Evolutionary conservation across 2,888 invertebrate genomes (phyloP).

Genomic region (Caenorhabditis japonica): DNA sequence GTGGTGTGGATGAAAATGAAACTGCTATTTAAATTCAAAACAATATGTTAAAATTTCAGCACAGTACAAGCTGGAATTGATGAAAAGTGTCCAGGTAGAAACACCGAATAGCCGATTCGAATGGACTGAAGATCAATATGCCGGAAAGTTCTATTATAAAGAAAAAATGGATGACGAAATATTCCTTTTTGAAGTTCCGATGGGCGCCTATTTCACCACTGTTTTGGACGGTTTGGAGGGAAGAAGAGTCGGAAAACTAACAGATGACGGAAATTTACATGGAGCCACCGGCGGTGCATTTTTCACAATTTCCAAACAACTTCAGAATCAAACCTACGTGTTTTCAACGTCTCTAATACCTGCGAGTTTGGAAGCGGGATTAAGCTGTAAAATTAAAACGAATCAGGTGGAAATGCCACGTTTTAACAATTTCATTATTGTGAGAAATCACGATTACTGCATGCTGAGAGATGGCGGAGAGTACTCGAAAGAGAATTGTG

Average conservation of each 20-base stretch:
- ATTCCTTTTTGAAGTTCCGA: slow-evolving; percentile 22
- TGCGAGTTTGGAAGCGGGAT: neutral
- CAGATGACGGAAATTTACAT: neutral
- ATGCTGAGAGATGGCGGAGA: slow-evolving; percentile 31
- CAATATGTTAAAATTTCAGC: neutral
- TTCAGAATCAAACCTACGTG: neutral
- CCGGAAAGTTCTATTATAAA: slow-evolving; percentile 40
- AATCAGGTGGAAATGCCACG: neutral
- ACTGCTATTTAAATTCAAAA: neutral
- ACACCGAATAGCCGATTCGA: slow-evolving; percentile 22
- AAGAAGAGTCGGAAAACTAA: neutral
- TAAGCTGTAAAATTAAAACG: slow-evolving; percentile 1
- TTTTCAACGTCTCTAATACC: slow-evolving; percentile 4
- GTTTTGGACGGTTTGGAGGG: slow-evolving; percentile 23
- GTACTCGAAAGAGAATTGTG: slow-evolving; percentile 2
- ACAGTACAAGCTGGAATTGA: neutral
- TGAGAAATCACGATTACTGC: slow-evolving; percentile 42
- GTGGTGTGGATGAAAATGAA: neutral
- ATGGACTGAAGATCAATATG: slow-evolving; percentile 36
- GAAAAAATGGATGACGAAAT: slow-evolving; percentile 24
- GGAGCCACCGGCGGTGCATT: slow-evolving; percentile 18
- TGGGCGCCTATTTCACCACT: slow-evolving; percentile 6
- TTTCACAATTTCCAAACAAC: neutral
- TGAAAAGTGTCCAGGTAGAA: neutral
- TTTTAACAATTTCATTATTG: slow-evolving; percentile 10